These are phyloP conservation scores for Acanthochromis polyacanthus DNA, from an alignment of 2,113 vertebrate species.

Conservation along the genomic window DNA sequence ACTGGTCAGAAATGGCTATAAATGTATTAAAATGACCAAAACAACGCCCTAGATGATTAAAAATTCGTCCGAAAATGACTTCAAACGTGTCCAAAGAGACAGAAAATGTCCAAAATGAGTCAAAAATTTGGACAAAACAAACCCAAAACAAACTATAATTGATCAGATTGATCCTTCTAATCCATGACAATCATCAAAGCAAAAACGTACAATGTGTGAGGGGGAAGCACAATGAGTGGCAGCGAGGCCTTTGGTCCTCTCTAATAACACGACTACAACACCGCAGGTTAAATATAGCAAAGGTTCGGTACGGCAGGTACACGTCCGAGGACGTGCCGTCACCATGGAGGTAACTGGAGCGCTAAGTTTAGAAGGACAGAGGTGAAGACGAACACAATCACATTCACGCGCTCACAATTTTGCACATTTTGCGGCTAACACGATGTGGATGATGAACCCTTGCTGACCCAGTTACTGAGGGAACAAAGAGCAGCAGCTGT, in stretches of 20 bases:
- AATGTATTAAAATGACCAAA: too few species aligned
- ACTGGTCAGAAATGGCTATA: too few species aligned
- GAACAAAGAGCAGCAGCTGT: constrained; percentile 80
- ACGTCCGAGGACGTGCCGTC: constrained; percentile 10
- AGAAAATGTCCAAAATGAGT: too few species aligned
- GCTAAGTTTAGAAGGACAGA: constrained; percentile 22
- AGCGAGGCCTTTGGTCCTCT: neutral
- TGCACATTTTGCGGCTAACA: constrained; percentile 25
- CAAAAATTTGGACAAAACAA: too few species aligned
- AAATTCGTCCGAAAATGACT: too few species aligned
- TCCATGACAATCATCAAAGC: constrained; percentile 23
- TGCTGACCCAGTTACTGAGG: constrained; percentile 78
- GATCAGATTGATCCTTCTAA: too few species aligned
- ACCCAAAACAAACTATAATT: too few species aligned
- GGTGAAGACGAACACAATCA: too few species aligned
- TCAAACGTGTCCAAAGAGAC: too few species aligned
- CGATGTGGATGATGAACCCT: constrained; percentile 56
- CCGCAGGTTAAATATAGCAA: constrained; percentile 21
- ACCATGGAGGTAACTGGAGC: neutral
- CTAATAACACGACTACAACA: constrained; percentile 29
- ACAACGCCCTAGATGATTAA: too few species aligned
- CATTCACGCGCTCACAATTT: constrained; percentile 31
- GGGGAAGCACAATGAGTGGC: constrained; percentile 43
- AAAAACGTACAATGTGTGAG: constrained; percentile 26
- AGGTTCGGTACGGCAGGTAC: constrained; percentile 5